phyloP scores from a whole-genome alignment of 2,797 vertebrate species.

The Enteromius paludinosus region DNA sequence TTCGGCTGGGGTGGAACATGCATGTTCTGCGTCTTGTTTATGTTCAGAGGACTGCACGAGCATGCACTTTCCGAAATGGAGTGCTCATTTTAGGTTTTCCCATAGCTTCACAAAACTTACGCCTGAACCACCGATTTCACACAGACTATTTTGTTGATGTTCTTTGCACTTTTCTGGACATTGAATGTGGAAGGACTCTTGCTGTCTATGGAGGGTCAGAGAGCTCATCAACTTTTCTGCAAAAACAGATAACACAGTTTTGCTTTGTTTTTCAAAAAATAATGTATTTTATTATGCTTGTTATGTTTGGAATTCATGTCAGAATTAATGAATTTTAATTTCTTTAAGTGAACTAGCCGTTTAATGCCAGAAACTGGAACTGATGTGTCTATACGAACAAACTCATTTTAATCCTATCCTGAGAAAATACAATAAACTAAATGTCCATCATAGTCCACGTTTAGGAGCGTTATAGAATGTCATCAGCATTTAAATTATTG shows the following conservation, averaged over 20 bases:
- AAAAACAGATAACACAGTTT: too few relatives aligned
- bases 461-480: not conserved
- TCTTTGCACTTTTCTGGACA: not conserved
- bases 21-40: too few relatives aligned
- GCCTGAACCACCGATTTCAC: not conserved
- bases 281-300: too few relatives aligned
- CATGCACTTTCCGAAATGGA: too few relatives aligned
- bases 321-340: not conserved
- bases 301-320: not conserved
- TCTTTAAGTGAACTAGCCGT: not conserved
- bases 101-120: not conserved
- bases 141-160: not conserved
- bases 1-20: too few relatives aligned
- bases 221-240: not conserved
- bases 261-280: too few relatives aligned
- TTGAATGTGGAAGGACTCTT: not conserved
- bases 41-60: too few relatives aligned
- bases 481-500: not conserved
- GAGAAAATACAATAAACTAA: not conserved
- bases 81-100: too few relatives aligned
- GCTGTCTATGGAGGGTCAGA: not conserved
- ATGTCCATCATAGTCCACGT: not conserved
- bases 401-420: too few relatives aligned
- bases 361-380: not conserved
- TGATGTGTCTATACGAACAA: not conserved